phyloP scores from a whole-genome alignment of 2,888 invertebrate genomes.

The Eueremaeus valkanovi region DNA sequence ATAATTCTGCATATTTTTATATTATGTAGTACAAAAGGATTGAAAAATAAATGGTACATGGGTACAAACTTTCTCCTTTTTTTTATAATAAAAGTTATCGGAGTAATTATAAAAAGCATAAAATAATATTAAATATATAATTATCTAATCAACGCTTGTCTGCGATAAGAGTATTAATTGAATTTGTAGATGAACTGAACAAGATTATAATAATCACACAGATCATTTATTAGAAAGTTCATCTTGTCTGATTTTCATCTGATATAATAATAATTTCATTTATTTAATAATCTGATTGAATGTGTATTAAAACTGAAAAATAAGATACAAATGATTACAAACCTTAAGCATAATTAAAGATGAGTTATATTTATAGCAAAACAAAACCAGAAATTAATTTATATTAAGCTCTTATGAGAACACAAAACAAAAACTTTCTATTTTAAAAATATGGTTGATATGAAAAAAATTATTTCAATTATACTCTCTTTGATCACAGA shows the following conservation, averaged over 20 bases:
- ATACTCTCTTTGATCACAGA: not conserved
- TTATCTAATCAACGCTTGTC: no score
- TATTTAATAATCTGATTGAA: not conserved
- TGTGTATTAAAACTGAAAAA: not conserved
- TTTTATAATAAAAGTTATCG: no score
- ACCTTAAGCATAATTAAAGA: not conserved
- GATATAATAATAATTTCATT: not conserved
- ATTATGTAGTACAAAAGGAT: no score
- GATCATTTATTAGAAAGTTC: not conserved
- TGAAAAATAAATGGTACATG: no score
- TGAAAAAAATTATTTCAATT: not conserved
- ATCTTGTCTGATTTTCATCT: not conserved
- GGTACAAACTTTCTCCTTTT: no score
- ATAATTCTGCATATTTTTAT: no score
- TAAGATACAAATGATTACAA: not conserved
- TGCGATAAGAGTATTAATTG: no score
- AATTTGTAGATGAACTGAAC: not conserved
- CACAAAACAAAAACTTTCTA: not conserved
- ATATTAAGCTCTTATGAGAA: not conserved
- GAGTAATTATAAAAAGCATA: no score
- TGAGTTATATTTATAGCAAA: no score
- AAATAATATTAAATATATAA: no score
- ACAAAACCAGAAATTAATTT: no score
- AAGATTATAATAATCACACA: not conserved
- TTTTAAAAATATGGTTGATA: not conserved